These are phyloP conservation scores for Euglossa dilemma DNA, from an alignment of 1,140 invertebrate species.

Conservation along the genomic window DNA sequence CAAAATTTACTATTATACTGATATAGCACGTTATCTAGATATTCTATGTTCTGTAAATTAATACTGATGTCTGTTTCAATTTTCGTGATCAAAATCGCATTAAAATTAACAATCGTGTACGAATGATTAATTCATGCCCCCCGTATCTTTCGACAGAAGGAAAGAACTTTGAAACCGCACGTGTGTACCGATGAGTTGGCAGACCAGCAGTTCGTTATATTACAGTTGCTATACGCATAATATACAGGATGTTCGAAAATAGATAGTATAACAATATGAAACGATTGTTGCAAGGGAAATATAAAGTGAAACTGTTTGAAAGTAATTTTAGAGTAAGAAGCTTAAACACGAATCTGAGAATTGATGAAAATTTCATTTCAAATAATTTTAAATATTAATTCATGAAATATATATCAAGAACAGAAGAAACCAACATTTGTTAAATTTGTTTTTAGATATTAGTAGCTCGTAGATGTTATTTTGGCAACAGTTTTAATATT, in stretches of 20 bases:
- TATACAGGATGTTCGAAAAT: slow-evolving; percentile 12
- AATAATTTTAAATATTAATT: too few species aligned
- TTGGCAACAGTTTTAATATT: too few species aligned
- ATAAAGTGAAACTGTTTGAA: background rate
- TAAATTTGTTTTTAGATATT: too few species aligned
- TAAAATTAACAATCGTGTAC: slow-evolving; percentile 14
- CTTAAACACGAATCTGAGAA: too few species aligned
- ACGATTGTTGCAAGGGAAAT: background rate
- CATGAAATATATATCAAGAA: too few species aligned
- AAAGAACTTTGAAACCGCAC: slow-evolving; percentile 37
- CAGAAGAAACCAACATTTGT: too few species aligned
- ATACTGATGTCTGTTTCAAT: background rate
- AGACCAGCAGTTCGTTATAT: background rate
- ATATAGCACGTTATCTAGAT: background rate
- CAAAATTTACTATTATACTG: too few species aligned
- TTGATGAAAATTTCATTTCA: too few species aligned
- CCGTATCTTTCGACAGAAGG: slow-evolving; percentile 9
- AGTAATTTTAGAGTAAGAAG: background rate
- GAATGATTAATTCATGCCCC: slow-evolving; percentile 32
- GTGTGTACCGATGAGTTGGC: slow-evolving; percentile 22
- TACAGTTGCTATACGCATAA: background rate
- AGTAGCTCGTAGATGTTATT: too few species aligned
- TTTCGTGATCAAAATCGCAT: background rate
- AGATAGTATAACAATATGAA: background rate
- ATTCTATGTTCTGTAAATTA: background rate